Evolutionary conservation across 2,113 vertebrate species (phyloP), one percentile per base, ranked within the genome.

Genomic region (Sturnira hondurensis): DNA sequence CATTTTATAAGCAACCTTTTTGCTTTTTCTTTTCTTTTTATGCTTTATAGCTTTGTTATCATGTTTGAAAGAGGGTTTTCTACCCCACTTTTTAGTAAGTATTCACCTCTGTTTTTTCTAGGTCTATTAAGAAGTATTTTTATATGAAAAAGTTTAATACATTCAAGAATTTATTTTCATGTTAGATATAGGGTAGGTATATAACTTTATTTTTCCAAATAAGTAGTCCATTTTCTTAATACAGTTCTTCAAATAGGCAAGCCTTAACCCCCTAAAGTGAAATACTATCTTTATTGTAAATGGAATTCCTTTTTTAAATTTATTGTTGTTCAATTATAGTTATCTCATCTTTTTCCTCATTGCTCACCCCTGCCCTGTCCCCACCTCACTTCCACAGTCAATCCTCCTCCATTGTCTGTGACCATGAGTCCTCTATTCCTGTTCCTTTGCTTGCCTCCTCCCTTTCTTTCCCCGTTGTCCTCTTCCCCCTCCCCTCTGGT

Each of bases 11-110:
- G 16, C 14, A 65, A 50, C 94, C 43, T 84, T 10, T 89, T 78
- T 80, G 19, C 61, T 47, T 81, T 82, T 68, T 67, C n/a, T 41
- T 95, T 81, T 89, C 67, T 36, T 38, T 83, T 82, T 91, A 65
- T 33, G 88, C 38, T 70, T 87, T 71, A 47, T 58, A 28, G 7
- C 28, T 89, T 95, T 89, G 10, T 41, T 77, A 52, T 86, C 43
- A 92, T 70, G 22, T 92, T 96, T 71, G 86, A 84, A 78, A 86
- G 28, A 86, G 12, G 77, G 54, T 82, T 95, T 94, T 87, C 19
- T 94, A 36, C 15, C 17, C 58, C 6, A 36, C 17, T 77, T 95
- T 93, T 93, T 73, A 71, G 26, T 81, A 94, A 94, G 56, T 90
- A 65, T 38, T 94, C 63, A 58, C 45, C 3, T 82, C 19, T 71